Evolutionary conservation across 2,888 invertebrate species (phyloP).

Genomic region (Caenorhabditis sinica): DNA sequence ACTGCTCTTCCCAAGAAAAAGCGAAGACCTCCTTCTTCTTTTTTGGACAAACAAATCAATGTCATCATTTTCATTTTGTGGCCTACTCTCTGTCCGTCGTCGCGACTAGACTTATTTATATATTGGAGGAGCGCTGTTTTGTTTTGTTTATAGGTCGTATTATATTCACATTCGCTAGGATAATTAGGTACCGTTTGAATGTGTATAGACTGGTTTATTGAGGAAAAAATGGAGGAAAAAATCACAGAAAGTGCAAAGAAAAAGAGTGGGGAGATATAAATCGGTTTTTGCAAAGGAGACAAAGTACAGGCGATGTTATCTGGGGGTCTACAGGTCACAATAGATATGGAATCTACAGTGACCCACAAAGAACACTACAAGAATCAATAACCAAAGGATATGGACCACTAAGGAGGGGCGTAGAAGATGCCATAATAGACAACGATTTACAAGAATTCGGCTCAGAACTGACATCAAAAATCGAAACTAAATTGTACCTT

Average conservation of each 20-base stretch:
- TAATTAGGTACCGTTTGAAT: conserved; percentile 43
- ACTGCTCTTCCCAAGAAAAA: conserved; percentile 17
- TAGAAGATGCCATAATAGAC: no score
- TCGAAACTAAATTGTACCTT: background rate
- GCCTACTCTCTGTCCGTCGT: conserved; percentile 20
- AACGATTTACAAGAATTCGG: no score
- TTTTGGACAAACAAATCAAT: conserved; percentile 62
- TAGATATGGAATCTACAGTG: conserved; percentile 1
- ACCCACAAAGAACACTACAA: background rate
- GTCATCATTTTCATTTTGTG: conserved; percentile 59
- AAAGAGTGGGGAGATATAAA: no score
- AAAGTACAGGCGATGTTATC: conserved; percentile 10
- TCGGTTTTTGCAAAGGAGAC: background rate
- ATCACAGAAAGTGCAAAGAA: conserved; percentile 7
- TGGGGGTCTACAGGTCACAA: background rate
- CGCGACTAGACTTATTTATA: conserved; percentile 49
- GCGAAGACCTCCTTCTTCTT: conserved; percentile 12
- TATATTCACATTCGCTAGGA: conserved; percentile 20
- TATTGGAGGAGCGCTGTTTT: conserved; percentile 19
- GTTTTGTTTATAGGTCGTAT: conserved; percentile 43
- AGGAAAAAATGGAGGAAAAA: background rate
- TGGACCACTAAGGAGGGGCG: background rate
- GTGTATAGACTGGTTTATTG: conserved; percentile 24
- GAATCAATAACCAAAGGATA: background rate
- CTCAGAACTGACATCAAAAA: conserved; percentile 16